Percentiles rank a stretch among this genome's conserved stretches.
Conservation (phyloP, 2,113 vertebrate species). For the Scortum barcoo region DNA sequence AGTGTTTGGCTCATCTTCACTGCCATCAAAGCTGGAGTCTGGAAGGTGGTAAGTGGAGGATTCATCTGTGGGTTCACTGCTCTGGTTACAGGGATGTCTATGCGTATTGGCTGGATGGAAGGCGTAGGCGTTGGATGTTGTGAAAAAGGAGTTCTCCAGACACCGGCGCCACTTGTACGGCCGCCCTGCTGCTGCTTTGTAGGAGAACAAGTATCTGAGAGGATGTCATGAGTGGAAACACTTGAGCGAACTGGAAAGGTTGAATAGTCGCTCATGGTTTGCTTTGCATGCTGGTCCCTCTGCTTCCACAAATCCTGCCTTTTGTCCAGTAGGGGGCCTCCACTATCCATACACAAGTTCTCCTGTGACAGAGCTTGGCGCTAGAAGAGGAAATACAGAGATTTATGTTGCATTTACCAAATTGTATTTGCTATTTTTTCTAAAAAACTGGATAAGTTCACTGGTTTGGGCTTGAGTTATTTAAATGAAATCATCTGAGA, state of each 20-base stretch:
- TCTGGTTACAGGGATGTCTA: conserved; percentile 89
- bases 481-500: no score
- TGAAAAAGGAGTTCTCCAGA: conserved; percentile 89
- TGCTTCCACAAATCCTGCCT: conserved; percentile 71
- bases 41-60: conserved; percentile 73
- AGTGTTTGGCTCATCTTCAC: conserved; percentile 15
- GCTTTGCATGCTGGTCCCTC: conserved; percentile 64
- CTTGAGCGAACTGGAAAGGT: conserved; percentile 87
- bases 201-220: conserved; percentile 82
- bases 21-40: background rate
- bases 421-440: background rate
- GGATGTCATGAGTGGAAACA: conserved; percentile 87
- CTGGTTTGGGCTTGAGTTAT: no score
- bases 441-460: no score
- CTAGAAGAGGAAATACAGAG: conserved; percentile 71
- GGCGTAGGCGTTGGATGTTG: conserved; percentile 80
- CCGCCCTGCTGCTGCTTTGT: conserved; percentile 77
- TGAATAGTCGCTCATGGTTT: conserved; percentile 74
- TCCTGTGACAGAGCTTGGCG: conserved; percentile 90
- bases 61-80: conserved; percentile 75
- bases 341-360: conserved; percentile 84
- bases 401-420: background rate
- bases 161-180: conserved; percentile 85
- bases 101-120: conserved; percentile 86
- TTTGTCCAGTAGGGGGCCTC: conserved; percentile 82